Evolutionary conservation across 2,888 invertebrate genomes (phyloP), one percentile per base, ranked within the genome.

Genomic region (Hirtodrosophila confusa): DNA sequence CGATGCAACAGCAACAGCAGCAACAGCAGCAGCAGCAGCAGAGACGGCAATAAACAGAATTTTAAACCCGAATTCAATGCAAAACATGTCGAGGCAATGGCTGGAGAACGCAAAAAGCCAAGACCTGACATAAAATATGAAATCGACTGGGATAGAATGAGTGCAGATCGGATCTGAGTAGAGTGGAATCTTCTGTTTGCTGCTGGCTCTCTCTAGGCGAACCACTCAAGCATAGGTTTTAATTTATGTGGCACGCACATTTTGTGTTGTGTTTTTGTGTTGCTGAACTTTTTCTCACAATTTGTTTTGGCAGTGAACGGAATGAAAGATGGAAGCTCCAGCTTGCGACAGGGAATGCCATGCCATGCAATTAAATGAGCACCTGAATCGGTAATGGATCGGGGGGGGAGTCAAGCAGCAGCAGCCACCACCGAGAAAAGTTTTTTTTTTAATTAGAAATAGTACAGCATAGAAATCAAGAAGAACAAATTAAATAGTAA

Each of bases 41-140:
- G 47, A 77, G 37, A 48, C 47, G 45, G 62, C 71, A 78, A 78
- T 78, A 88, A 88, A 75, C 72, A 88, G 85, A 75, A 86, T 83
- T 83, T 88, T 53, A 77, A 88, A 41, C 86, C 88, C 84, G 86
- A 84, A 84, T 88, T 88, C 88, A 78, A 84, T 88, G 86, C 88
- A 84, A 86, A 84, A 84, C 75, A 86, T 80, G 78, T 50, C 60
- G 64, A 67, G 69, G 57, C 76, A 39, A 54, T 64, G 37, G 24
- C 45, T 61, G 60, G 62, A 47, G 48, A 77, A 47, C 49, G 49
- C 76, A 78, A 80, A 78, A 82, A 67, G 55, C 47, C 31, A 44
- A 56, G 78, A 84, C 88, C 79, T 88, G 88, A 83, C 86, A 88
- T 68, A 77, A 84, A 86, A 86, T 88, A 88, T 78, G 85, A 63